Evolutionary conservation across 2,113 vertebrate genomes (phyloP).

Genomic region (Hoplias malabaricus): DNA sequence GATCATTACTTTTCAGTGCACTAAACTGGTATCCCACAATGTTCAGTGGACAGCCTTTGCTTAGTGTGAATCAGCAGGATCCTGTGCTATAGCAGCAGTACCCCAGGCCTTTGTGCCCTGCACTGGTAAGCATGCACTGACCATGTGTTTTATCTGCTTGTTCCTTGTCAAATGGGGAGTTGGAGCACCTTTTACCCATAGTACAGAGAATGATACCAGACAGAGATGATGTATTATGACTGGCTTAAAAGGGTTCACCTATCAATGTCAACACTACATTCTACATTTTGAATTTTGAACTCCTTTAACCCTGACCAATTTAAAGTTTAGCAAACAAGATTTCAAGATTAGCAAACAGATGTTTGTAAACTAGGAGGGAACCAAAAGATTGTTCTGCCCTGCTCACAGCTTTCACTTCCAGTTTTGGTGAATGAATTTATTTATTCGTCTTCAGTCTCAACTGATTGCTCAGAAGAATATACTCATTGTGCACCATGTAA

Average conservation of each 20-base stretch:
- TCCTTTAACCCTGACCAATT: too few relatives aligned
- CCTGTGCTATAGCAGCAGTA: conserved; percentile 30
- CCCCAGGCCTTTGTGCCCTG: conserved; percentile 19
- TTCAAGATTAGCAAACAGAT: not conserved
- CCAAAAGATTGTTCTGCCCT: not conserved
- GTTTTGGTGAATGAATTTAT: not conserved
- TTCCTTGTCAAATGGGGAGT: not conserved
- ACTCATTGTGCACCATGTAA: too few relatives aligned
- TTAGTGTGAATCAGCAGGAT: conserved; percentile 34
- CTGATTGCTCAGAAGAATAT: not conserved
- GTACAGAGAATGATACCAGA: not conserved
- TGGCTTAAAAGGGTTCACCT: not conserved
- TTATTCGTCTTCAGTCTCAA: not conserved
- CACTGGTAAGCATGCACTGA: conserved; percentile 6
- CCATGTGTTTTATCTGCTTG: not conserved
- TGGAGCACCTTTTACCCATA: not conserved
- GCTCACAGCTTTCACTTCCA: not conserved
- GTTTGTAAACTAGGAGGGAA: not conserved
- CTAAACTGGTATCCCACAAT: conserved; percentile 57
- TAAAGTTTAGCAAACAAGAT: too few relatives aligned
- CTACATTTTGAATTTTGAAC: not conserved
- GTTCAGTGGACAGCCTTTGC: conserved; percentile 53
- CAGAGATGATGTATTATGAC: not conserved
- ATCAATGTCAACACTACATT: not conserved
- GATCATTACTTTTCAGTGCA: conserved; percentile 40